Conservation (phyloP, 1,140 invertebrate genomes). For the Drosophila albomicans region DNA sequence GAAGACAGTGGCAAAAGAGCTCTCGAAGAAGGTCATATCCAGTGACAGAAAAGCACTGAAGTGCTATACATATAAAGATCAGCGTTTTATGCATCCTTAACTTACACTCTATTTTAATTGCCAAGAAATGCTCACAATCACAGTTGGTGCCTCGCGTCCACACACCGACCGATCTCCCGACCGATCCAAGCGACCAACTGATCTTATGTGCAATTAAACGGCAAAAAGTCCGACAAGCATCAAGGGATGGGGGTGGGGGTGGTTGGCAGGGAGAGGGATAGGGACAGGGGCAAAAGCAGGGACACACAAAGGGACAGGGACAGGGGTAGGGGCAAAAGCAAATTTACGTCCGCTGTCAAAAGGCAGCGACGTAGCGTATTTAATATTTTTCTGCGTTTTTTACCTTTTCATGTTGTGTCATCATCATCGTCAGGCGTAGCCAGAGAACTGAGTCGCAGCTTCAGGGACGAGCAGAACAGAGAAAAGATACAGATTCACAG, state of each 20-base stretch:
- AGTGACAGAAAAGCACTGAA: slow-evolving; percentile 33
- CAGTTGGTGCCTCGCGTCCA: slow-evolving; percentile 43
- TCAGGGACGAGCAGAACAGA: slow-evolving; percentile 6
- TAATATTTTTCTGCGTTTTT: slow-evolving; percentile 84
- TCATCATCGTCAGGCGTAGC: slow-evolving; percentile 69
- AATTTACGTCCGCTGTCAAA: slow-evolving; percentile 84
- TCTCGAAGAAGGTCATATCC: slow-evolving; percentile 15
- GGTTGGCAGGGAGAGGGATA: not conserved
- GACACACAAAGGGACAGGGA: not conserved
- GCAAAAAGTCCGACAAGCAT: slow-evolving; percentile 37
- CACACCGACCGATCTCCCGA: slow-evolving; percentile 12
- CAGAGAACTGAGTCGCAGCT: slow-evolving; percentile 8
- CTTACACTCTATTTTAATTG: slow-evolving; percentile 84
- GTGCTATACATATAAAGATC: slow-evolving; percentile 69
- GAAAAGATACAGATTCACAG: slow-evolving; percentile 39
- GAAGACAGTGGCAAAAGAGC: not conserved
- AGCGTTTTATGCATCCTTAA: slow-evolving; percentile 82
- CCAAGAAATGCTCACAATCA: slow-evolving; percentile 62
- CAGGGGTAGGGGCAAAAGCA: slow-evolving; percentile 64
- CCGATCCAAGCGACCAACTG: slow-evolving; percentile 15
- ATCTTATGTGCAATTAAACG: slow-evolving; percentile 82
- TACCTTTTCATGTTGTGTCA: slow-evolving; percentile 84
- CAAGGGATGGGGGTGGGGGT: slow-evolving; percentile 10
- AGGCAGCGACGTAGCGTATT: slow-evolving; percentile 83
- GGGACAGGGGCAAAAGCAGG: slow-evolving; percentile 1